Base-by-base conservation (phyloP, 2,888 invertebrate species). In the Patella caerulea region DNA sequence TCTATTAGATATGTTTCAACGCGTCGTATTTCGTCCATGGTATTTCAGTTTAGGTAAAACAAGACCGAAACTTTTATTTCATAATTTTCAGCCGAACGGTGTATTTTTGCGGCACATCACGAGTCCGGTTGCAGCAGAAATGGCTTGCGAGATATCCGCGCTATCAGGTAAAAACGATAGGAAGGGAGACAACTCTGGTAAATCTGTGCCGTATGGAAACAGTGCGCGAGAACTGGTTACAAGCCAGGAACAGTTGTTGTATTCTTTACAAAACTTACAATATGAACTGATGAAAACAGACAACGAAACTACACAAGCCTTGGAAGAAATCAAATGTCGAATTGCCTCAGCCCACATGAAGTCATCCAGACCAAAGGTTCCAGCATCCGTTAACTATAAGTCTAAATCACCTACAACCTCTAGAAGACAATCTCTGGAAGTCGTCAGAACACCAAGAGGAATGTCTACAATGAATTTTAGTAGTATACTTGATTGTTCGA, bases 271-370 rank as follows among this genome's bases (percentile, higher is more conserved):
- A 65, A 76, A 76, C 15, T 69, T 79, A 15, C 73, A 76, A 15
- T 74, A 79, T 55, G 73, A 79, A 70, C 65, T 79, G 70, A 34
- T 59, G 45, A 74, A 71, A 11, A 74, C 76, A 56, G 79, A 79
- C 74, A 76, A 79, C 53, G 79, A 79, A 72, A 76, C 76, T 15
- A 77, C 76, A 52, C 72, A 76, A n/a, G 73, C 74, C n/a, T 54
- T 71, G 53, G 71, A 73, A 52, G 79, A 79, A 29, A 74, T 79
- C 74, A 65, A 65, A 65, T 9, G 65, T 24, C 19, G 65, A 24
- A 65, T 65, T 12, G 65, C 65, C 12, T 65, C 65, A 19, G 65
- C 14, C 3, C 65, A 14, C 24, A 19, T 65, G 15, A 65, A 65
- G 24, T 65, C 65, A 3, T 24, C 65, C 11, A 3, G 19, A 24